Evolutionary conservation across 2,113 vertebrate species (phyloP), one percentile per base, ranked within the genome.

Genomic region (Myodes glareolus): DNA sequence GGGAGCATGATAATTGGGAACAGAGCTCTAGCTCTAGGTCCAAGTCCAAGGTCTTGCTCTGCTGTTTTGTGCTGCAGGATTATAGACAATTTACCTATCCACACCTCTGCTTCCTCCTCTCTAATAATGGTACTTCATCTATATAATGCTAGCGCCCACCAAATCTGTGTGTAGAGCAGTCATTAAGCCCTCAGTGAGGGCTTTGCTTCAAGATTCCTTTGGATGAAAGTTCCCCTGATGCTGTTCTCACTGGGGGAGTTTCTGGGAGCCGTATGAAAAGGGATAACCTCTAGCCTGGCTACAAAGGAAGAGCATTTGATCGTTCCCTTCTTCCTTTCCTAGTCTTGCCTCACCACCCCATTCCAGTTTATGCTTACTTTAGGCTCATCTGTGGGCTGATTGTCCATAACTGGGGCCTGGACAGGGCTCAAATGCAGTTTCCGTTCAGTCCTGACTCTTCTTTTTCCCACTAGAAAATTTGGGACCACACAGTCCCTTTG

Each of bases 251-350:
- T 13, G 31, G 63, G 5, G 17, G 12, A 8, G 19, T 29, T 36
- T 67, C 25, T 25, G 23, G 25, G 67, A 87, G 73, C 39, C 17
- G 16, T 5, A 4, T 25, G 23, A 65, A 27, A 7, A 94, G 31
- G 45, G 76, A 4, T 27, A 33, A 29, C n/a, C 45, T 42, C 29
- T 5, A 63, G 58, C 2, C 61, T 80, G 9, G n/a, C 12, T 58
- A 19, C 16, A 12, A 19, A 94, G n/a, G 39, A 75, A 68, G 84
- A 80, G 17, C 4, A 29, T 85, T 84, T 68, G 82, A 0, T 21
- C 0, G 0, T 1, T 1, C 10, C 5, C 2, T 21, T 21, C 0
- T 33, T 12, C 27, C 4, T n/a, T 7, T 6, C 4, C 27, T 21
- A 1, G 2, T 14, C 8, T 16, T 39, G 50, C 33, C 42, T 23